A percentile compares a stretch with the other conserved stretches of the same genome.
phyloP scores from a whole-genome alignment of 2,888 invertebrate species.

The Drosophila barbarae region DNA sequence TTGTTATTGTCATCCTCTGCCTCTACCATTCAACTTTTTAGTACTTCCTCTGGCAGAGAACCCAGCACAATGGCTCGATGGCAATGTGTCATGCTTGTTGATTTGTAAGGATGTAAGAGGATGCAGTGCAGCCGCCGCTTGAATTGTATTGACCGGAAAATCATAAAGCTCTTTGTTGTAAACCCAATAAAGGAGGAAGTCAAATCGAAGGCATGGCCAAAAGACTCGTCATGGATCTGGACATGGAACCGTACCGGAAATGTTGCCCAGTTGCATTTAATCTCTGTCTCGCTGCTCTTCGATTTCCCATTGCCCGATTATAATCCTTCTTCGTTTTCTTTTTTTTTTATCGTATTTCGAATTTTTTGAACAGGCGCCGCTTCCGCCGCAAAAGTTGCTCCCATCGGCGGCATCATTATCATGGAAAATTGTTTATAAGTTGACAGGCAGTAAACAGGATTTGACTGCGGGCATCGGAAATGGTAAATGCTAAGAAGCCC shows the following conservation, averaged over 20 bases:
- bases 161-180: constrained; percentile 72
- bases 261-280: constrained; percentile 61
- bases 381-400: constrained; percentile 66
- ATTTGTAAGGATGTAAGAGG: constrained; percentile 63
- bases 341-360: not conserved
- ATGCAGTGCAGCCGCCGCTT: constrained; percentile 49
- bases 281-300: constrained; percentile 58
- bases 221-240: constrained; percentile 50
- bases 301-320: constrained; percentile 45
- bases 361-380: constrained; percentile 41
- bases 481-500: constrained; percentile 56
- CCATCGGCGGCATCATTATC: constrained; percentile 48
- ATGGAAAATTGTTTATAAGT: constrained; percentile 73
- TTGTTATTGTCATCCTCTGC: constrained; percentile 25
- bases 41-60: constrained; percentile 58
- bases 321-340: constrained; percentile 38
- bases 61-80: constrained; percentile 21
- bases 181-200: constrained; percentile 48
- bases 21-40: constrained; percentile 43
- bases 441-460: constrained; percentile 74
- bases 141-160: constrained; percentile 76
- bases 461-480: constrained; percentile 57
- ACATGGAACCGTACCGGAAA: constrained; percentile 59
- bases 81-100: constrained; percentile 76
- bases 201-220: constrained; percentile 31